Evolutionary conservation across 2,888 invertebrate species (phyloP).

Genomic region (Dicycla oo): DNA sequence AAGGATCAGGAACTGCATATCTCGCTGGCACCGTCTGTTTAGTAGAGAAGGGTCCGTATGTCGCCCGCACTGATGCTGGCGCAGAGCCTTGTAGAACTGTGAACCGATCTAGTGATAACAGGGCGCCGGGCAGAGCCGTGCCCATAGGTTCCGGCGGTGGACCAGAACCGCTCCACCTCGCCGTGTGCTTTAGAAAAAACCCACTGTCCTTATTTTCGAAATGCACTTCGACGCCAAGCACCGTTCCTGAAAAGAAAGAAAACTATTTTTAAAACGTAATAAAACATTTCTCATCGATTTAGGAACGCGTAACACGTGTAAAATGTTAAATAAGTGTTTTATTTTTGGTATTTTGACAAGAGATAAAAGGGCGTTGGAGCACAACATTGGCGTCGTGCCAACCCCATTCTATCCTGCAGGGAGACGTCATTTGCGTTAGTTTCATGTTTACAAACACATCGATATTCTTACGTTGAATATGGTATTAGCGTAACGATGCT

Average conservation of each 20-base stretch:
- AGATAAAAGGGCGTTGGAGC: conserved; percentile 83
- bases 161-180: conserved; percentile 92
- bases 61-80: conserved; percentile 97
- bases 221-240: conserved; percentile 95
- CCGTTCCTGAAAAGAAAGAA: conserved; percentile 91
- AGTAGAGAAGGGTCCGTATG: conserved; percentile 98
- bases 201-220: conserved; percentile 98
- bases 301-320: conserved; percentile 76
- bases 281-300: conserved; percentile 68
- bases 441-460: conserved; percentile 83
- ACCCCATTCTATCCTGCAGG: conserved; percentile 78
- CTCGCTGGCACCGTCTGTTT: conserved; percentile 98
- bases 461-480: conserved; percentile 66
- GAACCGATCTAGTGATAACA: conserved; percentile 96
- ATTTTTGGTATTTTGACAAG: conserved; percentile 78
- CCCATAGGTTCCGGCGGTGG: conserved; percentile 86
- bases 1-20: conserved; percentile 96
- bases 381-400: conserved; percentile 82
- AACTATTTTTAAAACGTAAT: conserved; percentile 68
- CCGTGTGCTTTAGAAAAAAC: conserved; percentile 96
- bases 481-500: conserved; percentile 27
- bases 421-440: conserved; percentile 73
- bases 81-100: conserved; percentile 97
- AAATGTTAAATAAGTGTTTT: conserved; percentile 82
- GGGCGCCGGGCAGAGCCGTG: conserved; percentile 91